A percentile compares a stretch with the other conserved stretches of the same genome.
Evolutionary conservation across 2,888 invertebrate species (phyloP).

Genomic region (Clivina fossor): DNA sequence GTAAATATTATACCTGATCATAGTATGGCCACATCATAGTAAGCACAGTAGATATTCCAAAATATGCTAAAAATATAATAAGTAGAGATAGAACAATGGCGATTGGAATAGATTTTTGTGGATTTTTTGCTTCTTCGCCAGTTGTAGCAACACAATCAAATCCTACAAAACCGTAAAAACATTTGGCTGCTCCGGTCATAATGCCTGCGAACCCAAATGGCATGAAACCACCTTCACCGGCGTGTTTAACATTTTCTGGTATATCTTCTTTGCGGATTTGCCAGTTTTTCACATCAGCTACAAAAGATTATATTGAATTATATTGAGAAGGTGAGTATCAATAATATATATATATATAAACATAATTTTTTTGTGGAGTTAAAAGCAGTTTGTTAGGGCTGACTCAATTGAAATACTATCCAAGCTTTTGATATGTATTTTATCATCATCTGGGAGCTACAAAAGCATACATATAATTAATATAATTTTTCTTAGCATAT

Average conservation of each 20-base stretch:
- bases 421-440: no score
- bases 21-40: slow-evolving; percentile 96
- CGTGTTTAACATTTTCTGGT: slow-evolving; percentile 53
- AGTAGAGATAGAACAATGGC: slow-evolving; percentile 83
- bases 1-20: slow-evolving; percentile 76
- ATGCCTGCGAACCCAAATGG: slow-evolving; percentile 88
- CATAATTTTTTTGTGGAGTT: no score
- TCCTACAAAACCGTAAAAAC: slow-evolving; percentile 93
- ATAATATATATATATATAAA: no score
- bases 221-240: slow-evolving; percentile 86
- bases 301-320: slow-evolving; percentile 34
- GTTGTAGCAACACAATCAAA: slow-evolving; percentile 93
- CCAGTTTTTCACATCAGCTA: slow-evolving; percentile 83
- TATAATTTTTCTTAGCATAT: no score
- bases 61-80: slow-evolving; percentile 86
- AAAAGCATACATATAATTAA: no score
- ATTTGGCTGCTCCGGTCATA: slow-evolving; percentile 85
- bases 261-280: slow-evolving; percentile 64
- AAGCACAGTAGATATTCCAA: slow-evolving; percentile 85
- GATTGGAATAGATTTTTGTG: slow-evolving; percentile 86
- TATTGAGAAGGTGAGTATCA: no score
- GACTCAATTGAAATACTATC: no score
- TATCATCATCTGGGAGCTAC: no score
- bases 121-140: slow-evolving; percentile 93
- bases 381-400: no score